Base-by-base conservation (phyloP, 2,797 vertebrate species). In the Manis pentadactyla region DNA sequence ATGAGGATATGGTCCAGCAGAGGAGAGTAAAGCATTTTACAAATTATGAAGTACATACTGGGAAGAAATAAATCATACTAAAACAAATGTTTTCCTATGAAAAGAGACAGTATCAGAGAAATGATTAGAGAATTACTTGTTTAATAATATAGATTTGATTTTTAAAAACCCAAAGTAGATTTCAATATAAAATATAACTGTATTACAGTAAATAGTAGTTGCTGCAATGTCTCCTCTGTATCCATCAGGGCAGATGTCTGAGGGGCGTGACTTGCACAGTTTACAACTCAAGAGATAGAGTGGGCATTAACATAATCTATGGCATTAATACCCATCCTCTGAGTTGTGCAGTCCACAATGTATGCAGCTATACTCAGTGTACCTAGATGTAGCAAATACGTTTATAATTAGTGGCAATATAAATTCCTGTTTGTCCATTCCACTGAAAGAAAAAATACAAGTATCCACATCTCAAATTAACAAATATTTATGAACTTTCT, bases 381-480 rank as follows among this genome's bases (percentile, higher is more conserved):
- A 27, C 15, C 9, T 57, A 29, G 34, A 92, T 15, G 63, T 37
- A 13, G 49, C 15, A 53, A 82, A 46, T 14, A 75, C 23, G 37
- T 51, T 92, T 81, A n/a, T 53, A 87, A 59, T 79, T 87, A 64
- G 13, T 55, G 46, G 31, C 2, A 42, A 82, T 71, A 37, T 59
- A 75, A 79, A 73, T 68, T 85, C 53, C 25, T 91, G 3, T 86
- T 88, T 93, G 74, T 64, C 90, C 69, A 63, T 59, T 73, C 34
- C 57, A 90, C 37, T 77, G n/a, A 79, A 64, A 19, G 37, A 46
- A 69, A 95, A 92, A 96, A 55, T 46, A 51, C 15, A 73, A 77
- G 23, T 27, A 25, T 51, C 5, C 27, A 69, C 61, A 83, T 42
- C 84, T 84, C 19, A 83, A 69, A 75, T 68, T 39, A 77, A 61